A percentile compares a stretch with the other conserved stretches of the same genome.
These are phyloP conservation scores for Pyrocephalus nanus DNA, from an alignment of 2,797 vertebrate species.

Conservation along the genomic window DNA sequence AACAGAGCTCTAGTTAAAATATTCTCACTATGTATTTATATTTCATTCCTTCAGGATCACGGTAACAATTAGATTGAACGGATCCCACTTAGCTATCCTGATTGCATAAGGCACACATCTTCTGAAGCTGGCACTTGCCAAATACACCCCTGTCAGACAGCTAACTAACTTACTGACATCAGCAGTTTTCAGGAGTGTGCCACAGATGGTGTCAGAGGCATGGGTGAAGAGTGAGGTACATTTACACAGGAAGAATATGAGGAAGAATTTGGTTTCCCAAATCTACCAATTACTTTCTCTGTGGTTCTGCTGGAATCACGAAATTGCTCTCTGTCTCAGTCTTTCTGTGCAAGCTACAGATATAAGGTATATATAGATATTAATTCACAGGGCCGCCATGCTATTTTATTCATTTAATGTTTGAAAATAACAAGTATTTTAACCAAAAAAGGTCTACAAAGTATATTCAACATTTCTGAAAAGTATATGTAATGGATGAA, in stretches of 20 bases:
- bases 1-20: background rate
- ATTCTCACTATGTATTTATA: background rate
- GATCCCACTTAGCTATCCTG: background rate
- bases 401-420: background rate
- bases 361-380: background rate
- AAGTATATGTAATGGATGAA: background rate
- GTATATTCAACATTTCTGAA: background rate
- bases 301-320: background rate
- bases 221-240: background rate
- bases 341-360: background rate
- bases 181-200: background rate
- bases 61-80: background rate
- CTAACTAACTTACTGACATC: background rate
- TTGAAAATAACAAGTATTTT: background rate
- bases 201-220: background rate
- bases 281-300: background rate
- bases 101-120: background rate
- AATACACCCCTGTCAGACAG: background rate
- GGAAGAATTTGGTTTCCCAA: background rate
- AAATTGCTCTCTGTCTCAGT: background rate
- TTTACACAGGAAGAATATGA: background rate
- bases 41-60: background rate
- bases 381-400: background rate
- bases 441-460: background rate
- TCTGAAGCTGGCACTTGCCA: background rate